Base-by-base conservation (phyloP, 2,888 invertebrate genomes). In the Cinara cedri region DNA sequence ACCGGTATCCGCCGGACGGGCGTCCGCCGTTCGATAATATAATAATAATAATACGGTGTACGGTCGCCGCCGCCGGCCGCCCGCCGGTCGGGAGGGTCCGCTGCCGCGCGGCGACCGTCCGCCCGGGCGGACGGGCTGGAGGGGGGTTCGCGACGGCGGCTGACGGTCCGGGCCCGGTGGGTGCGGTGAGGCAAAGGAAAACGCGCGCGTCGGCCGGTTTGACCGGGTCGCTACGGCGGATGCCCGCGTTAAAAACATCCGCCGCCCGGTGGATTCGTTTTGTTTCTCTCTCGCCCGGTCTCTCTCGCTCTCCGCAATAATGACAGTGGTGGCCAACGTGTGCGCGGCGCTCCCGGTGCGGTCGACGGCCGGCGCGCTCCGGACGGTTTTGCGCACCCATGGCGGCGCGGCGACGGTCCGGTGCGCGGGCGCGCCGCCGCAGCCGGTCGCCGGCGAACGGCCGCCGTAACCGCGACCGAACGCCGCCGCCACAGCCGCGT, bases 171-270 rank as follows among this genome's bases (percentile, higher is more conserved):
- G 24, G 26, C 26, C n/a, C 14, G 26, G 62, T 26, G 13, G 13
- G 11, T 16, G 21, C 54, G 71, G 72, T 4, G 46, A 54, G 65
- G 44, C 14, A 19, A 55, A 24, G 65, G n/a, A 26, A 75, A 75
- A 63, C 63, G 54, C 62, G 21, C 42, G 68, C 49, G 57, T 57
- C 66, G 76, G 76, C 76, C 76, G 76, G 76, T 76, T 76, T 76
- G 66, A 68, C 76, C 68, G 76, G 66, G 76, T 68, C 19, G 76
- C 68, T 60, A 68, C 76, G 76, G 75, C 75, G 63, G 75, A 65
- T 76, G 75, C 75, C 66, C 75, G 75, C 55, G 24, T 65, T 76
- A 55, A 66, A 76, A 55, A 66, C 75, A 66, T 66, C 76, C 76
- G 76, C 76, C 76, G 76, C 57, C 76, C 57, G 76, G 49, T 66